A percentile compares a stretch with the other conserved stretches of the same genome.
These are phyloP conservation scores for Notarius quadriscutis DNA, from an alignment of 2,113 vertebrate species.

Conservation along the genomic window DNA sequence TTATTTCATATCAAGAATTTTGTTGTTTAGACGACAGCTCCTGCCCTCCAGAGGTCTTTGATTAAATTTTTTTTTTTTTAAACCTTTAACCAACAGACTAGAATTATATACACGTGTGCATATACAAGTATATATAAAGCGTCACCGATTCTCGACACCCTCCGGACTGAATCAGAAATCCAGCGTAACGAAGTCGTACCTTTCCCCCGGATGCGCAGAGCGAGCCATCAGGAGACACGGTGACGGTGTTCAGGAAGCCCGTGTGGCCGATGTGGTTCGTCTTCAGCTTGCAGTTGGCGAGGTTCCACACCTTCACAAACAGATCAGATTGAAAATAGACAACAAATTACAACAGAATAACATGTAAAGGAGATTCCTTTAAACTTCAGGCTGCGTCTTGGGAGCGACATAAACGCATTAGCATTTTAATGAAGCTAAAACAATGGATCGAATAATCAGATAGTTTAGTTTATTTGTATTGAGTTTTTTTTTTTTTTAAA, in stretches of 20 bases:
- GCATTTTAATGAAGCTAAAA: background rate
- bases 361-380: background rate
- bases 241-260: constrained; percentile 92
- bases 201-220: constrained; percentile 96
- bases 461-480: background rate
- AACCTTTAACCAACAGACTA: too few relatives aligned
- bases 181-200: constrained; percentile 63
- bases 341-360: background rate
- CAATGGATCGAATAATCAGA: background rate
- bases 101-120: too few relatives aligned
- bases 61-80: too few relatives aligned
- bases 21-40: too few relatives aligned
- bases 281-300: constrained; percentile 98
- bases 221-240: constrained; percentile 92
- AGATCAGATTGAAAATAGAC: background rate
- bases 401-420: background rate
- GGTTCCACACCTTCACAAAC: constrained; percentile 86
- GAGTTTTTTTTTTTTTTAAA: background rate
- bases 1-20: too few relatives aligned
- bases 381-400: background rate
- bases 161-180: background rate
- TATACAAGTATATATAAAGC: too few relatives aligned
- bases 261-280: constrained; percentile 96
- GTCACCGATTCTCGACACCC: background rate
- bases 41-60: too few relatives aligned